Evolutionary conservation across 2,797 vertebrate species (phyloP), one percentile per base, ranked within the genome.

Genomic region (Peromyscus nudipes): DNA sequence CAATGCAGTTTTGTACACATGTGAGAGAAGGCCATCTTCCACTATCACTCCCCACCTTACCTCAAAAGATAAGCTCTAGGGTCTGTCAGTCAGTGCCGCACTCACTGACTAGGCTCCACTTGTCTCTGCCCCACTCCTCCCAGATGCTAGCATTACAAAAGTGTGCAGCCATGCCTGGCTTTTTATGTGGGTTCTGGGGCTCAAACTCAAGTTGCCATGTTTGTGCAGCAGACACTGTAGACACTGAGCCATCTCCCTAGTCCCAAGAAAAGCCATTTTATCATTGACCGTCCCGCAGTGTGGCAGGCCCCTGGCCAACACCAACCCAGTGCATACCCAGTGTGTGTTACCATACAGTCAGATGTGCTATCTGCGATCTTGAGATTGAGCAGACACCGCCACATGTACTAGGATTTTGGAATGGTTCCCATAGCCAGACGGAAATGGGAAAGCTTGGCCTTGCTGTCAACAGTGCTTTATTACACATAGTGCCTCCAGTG

Each of bases 341-440:
- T 9, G 0, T 83, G 55, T 31, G 19, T 43, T 81, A 85, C 67
- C 29, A 49, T 67, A 64, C 11, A 79, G 37, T 76, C 49, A 57
- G 40, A 71, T 34, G 25, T 84, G 40, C 82, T 80, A 85, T 60
- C 91, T 84, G 37, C 67, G 84, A 79, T 90, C 84, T 89, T 7
- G 49, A 40, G 55, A 92, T 57, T 49, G 31, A 52, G 25, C 40
- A 84, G 40, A 83, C 65, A 27, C 12, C 0, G 10, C n/a, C 17
- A 17, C 75, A 52, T 25, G n/a, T 12, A 10, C 65, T 87, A 11
- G 55, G 84, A 55, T 49, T 86, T 71, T 55, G 49, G 49, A 76
- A 31, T 64, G 29, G 65, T 93, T 91, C 92, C 73, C 6, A 0
- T 52, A 55, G 67, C 64, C 65, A 83, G 25, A 82, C 0, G 94